phyloP scores from a whole-genome alignment of 1,140 invertebrate genomes.

The Tetraneura akinire region DNA sequence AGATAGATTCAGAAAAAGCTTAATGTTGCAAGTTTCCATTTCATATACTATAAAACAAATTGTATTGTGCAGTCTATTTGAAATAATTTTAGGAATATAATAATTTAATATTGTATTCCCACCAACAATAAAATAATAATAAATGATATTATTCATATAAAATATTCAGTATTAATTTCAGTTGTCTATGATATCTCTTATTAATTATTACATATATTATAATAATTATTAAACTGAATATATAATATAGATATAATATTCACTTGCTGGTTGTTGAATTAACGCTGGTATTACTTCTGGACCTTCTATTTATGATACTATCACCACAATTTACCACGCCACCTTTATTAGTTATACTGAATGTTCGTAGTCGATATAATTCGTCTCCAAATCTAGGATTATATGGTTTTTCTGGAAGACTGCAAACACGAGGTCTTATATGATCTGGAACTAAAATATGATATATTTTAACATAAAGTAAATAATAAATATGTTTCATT shows the following conservation, averaged over 20 bases:
- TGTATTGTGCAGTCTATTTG: not conserved
- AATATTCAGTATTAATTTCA: not conserved
- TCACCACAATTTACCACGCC: constrained; percentile 74
- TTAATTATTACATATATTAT: not conserved
- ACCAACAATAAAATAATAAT: not conserved
- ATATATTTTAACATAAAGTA: too few species aligned
- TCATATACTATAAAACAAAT: constrained; percentile 35
- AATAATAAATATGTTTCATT: too few species aligned
- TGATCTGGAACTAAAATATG: constrained; percentile 73
- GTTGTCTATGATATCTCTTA: not conserved
- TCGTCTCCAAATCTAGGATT: constrained; percentile 73
- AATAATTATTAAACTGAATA: not conserved
- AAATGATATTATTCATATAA: not conserved
- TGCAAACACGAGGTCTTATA: constrained; percentile 78
- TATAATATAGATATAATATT: constrained; percentile 51
- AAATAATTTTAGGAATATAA: not conserved
- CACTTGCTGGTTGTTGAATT: constrained; percentile 61
- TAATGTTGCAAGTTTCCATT: constrained; percentile 16
- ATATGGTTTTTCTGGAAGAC: constrained; percentile 76
- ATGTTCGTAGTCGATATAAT: constrained; percentile 70
- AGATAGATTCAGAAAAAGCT: not conserved
- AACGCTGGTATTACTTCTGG: constrained; percentile 65
- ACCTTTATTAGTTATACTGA: constrained; percentile 73
- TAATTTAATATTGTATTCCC: not conserved
- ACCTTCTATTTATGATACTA: constrained; percentile 62